Percentiles rank a stretch among this genome's conserved stretches.
Evolutionary conservation across 1,140 invertebrate species (phyloP).

Genomic region (Arion vulgaris): DNA sequence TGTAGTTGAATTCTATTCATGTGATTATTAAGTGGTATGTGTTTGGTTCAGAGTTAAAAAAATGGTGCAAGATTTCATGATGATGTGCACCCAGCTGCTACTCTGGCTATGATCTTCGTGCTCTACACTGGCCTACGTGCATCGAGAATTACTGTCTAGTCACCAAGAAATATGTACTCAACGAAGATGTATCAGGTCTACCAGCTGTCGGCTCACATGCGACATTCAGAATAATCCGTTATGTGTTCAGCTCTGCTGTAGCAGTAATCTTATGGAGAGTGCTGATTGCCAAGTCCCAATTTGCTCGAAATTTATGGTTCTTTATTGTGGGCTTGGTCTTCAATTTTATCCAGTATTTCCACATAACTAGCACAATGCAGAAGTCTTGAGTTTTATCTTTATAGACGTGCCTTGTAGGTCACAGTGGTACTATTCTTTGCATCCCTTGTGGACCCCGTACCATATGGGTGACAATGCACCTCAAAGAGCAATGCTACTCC

Average conservation of each 20-base stretch:
- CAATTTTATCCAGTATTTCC: slow-evolving; percentile 72
- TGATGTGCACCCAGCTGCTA: too few relatives aligned
- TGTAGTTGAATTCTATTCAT: too few relatives aligned
- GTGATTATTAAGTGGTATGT: too few relatives aligned
- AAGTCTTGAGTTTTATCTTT: slow-evolving; percentile 14
- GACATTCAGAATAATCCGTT: slow-evolving; percentile 70
- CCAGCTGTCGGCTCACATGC: slow-evolving; percentile 68
- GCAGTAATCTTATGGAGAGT: slow-evolving; percentile 68
- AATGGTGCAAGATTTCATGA: too few relatives aligned
- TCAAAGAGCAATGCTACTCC: too few relatives aligned
- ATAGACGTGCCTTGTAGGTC: too few relatives aligned
- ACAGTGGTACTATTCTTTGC: too few relatives aligned
- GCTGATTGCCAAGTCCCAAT: slow-evolving; percentile 68
- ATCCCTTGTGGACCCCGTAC: too few relatives aligned
- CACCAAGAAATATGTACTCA: slow-evolving; percentile 69
- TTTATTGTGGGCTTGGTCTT: slow-evolving; percentile 70
- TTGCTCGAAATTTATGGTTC: slow-evolving; percentile 71
- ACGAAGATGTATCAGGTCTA: slow-evolving; percentile 67
- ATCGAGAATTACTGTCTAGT: slow-evolving; percentile 70
- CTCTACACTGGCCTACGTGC: slow-evolving; percentile 72
- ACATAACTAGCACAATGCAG: slow-evolving; percentile 68
- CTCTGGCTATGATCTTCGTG: too few relatives aligned
- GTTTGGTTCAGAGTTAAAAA: too few relatives aligned
- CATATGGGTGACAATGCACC: too few relatives aligned
- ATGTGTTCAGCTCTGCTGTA: slow-evolving; percentile 69